Percentiles rank a stretch among this genome's conserved stretches.
Evolutionary conservation across 1,140 invertebrate species (phyloP).

Genomic region (Temnothorax curvispinosus): DNA sequence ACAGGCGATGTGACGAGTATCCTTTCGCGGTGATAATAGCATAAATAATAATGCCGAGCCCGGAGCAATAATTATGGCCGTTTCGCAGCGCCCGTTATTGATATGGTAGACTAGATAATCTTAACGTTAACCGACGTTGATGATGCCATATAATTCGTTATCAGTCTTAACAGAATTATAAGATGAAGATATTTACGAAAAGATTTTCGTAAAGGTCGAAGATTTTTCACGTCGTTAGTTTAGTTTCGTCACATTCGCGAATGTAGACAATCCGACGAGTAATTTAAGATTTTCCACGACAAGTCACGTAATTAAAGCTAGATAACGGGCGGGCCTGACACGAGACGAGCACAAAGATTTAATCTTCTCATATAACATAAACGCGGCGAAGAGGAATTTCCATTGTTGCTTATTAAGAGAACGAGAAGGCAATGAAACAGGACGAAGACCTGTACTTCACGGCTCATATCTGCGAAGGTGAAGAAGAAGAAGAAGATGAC

Average conservation of each 20-base stretch:
- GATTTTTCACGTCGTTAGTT: neutral
- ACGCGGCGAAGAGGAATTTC: slow-evolving; percentile 31
- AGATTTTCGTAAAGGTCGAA: neutral
- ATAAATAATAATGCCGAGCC: slow-evolving; percentile 14
- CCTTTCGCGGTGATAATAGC: slow-evolving; percentile 1
- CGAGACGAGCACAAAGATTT: neutral
- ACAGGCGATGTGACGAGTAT: neutral
- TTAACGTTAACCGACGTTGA: slow-evolving; percentile 6
- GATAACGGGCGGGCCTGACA: neutral
- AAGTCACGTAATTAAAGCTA: slow-evolving; percentile 25
- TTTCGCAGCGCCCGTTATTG: neutral
- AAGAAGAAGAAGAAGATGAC: slow-evolving; percentile 29
- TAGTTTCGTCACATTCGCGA: neutral
- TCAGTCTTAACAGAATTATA: slow-evolving; percentile 4
- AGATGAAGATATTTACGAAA: neutral
- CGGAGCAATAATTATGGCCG: slow-evolving; percentile 12
- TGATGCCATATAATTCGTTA: neutral
- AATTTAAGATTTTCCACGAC: slow-evolving; percentile 13
- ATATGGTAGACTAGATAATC: slow-evolving; percentile 17
- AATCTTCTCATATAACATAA: slow-evolving; percentile 21
- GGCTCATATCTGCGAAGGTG: neutral
- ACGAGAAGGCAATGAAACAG: slow-evolving; percentile 24
- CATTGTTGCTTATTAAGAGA: slow-evolving; percentile 50
- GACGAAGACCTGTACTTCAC: slow-evolving; percentile 23
- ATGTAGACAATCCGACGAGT: neutral